Percentiles rank a stretch among this genome's conserved stretches.
Conservation (phyloP, 2,113 vertebrate species). For the Azemiops feae region DNA sequence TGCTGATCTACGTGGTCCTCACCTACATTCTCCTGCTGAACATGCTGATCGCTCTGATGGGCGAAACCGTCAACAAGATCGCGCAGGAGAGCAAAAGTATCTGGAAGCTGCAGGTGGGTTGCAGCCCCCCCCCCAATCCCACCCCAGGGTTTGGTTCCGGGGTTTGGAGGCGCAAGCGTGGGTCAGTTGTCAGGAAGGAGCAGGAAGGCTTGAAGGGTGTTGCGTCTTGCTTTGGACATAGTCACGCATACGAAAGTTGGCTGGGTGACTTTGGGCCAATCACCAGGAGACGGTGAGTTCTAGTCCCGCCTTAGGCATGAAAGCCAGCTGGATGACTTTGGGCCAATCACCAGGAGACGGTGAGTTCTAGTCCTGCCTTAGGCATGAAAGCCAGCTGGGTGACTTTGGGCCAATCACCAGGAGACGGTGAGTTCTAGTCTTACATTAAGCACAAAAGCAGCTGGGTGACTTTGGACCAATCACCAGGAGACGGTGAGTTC, state of each 20-base stretch:
- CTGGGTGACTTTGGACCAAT: too few relatives aligned
- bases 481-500: too few relatives aligned
- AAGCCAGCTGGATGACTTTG: too few relatives aligned
- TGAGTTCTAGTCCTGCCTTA: too few relatives aligned
- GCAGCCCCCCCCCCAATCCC: too few relatives aligned
- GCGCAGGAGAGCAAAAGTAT: slow-evolving; percentile 86
- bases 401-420: too few relatives aligned
- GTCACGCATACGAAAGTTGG: background rate
- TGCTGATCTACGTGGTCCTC: slow-evolving; percentile 90
- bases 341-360: too few relatives aligned
- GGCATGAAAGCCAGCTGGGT: too few relatives aligned
- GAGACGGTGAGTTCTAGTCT: too few relatives aligned
- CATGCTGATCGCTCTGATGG: slow-evolving; percentile 98
- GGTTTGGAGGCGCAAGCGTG: background rate
- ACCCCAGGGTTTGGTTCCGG: background rate
- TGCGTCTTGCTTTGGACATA: background rate
- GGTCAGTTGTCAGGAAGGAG: background rate
- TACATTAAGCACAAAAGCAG: too few relatives aligned
- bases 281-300: too few relatives aligned
- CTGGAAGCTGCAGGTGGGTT: slow-evolving; percentile 91
- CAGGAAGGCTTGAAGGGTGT: background rate
- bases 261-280: too few relatives aligned
- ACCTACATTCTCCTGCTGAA: slow-evolving; percentile 98
- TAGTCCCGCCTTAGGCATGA: background rate
- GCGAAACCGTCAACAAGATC: slow-evolving; percentile 86